Conservation (phyloP, 2,113 vertebrate species). For the rabbit (Oryctolagus cuniculus) region DNA sequence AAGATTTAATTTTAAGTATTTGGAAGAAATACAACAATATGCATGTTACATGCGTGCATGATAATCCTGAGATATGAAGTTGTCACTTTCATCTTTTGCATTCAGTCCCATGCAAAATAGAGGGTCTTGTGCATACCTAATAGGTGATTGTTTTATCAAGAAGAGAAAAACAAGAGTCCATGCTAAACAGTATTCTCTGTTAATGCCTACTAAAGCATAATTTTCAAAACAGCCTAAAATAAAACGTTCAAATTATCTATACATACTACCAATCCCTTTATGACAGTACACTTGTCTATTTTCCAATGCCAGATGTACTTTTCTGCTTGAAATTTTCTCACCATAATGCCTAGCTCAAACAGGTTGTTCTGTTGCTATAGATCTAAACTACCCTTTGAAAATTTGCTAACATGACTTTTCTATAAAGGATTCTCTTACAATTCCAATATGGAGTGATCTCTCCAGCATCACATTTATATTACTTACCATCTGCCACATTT, state of each 20-base stretch:
- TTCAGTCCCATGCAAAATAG: background rate
- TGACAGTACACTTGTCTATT: background rate
- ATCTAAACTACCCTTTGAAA: background rate
- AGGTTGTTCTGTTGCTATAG: background rate
- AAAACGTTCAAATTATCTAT: background rate
- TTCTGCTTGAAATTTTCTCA: background rate
- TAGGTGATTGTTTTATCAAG: background rate
- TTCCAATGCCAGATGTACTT: background rate
- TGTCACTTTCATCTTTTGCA: background rate
- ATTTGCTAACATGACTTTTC: background rate
- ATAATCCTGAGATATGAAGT: conserved; percentile 22
- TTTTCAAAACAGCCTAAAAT: background rate
- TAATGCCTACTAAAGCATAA: background rate
- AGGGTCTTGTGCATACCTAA: background rate
- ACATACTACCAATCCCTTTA: background rate
- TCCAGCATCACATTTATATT: conserved; percentile 60
- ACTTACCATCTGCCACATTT: conserved; percentile 69
- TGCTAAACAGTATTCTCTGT: background rate
- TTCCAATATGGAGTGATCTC: background rate
- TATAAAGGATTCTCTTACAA: conserved; percentile 38
- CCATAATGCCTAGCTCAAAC: background rate
- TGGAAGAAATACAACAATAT: background rate
- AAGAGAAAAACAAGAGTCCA: background rate
- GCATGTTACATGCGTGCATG: background rate
- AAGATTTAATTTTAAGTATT: conserved; percentile 61